Base-by-base conservation (phyloP, 2,888 invertebrate species). In the Clitarchus hookeri region DNA sequence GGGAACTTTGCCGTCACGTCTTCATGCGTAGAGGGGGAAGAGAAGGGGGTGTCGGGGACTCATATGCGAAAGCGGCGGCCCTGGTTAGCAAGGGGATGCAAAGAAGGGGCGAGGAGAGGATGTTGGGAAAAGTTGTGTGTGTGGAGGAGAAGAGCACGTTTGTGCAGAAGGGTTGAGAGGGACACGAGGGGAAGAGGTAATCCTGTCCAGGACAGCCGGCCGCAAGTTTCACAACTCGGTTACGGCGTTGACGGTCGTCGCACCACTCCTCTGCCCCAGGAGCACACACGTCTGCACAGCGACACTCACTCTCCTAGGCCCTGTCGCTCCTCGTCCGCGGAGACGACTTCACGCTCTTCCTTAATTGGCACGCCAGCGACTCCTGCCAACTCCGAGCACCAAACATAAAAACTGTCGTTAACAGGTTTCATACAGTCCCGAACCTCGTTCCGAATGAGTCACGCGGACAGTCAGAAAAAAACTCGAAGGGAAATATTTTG, bases 221-320 rank as follows among this genome's bases (percentile, higher is more conserved):
- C 65, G 65, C 65, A 65, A 65, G 65, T 65, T 65, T 65, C 65
- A 65, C 65, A 65, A 65, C 65, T 65, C 65, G 65, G 65, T 65
- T 65, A 65, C 16, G 65, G 65, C 65, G 65, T 19, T 13, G 65
- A 23, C 65, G 23, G 23, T 65, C 65, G 23, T n/a, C n/a, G 19
- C n/a, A 6, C 65, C 65, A 8, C n/a, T 9, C 48, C 65, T 16
- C 16, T 65, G 16, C 65, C 65, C 65, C 36, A 36, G 36, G 36
- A 19, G 11, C 65, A 8, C 65, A 8, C 65, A 16, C 48, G 16
- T 48, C 48, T 48, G 12, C 48, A 13, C 6, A 8, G 4, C 16
- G 6, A 48, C 48, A 23, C 65, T 23, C 65, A 6, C 11, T n/a
- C 19, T 19, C 16, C 65, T n/a, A 65, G 8, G 2, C 65, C n/a